phyloP scores from a whole-genome alignment of 2,888 invertebrate genomes.

The Rhagonycha lutea region DNA sequence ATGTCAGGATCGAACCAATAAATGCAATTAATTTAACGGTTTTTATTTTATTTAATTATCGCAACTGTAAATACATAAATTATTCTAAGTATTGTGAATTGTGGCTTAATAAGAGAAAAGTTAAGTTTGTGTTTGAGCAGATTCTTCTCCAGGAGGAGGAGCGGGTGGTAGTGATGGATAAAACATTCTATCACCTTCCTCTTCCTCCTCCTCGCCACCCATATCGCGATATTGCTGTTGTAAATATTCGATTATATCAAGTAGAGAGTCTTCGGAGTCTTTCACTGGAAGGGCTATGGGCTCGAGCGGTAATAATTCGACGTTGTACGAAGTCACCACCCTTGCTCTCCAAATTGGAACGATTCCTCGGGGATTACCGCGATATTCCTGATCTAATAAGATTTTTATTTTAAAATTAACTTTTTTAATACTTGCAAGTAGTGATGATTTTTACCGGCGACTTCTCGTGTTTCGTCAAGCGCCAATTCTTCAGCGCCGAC shows the following conservation, averaged over 20 bases:
- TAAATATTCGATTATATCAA: conserved; percentile 56
- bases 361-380: conserved; percentile 46
- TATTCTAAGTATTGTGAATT: not conserved
- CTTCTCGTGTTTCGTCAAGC: conserved; percentile 58
- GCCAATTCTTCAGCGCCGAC: conserved; percentile 54
- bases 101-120: not conserved
- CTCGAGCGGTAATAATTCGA: conserved; percentile 71
- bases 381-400: conserved; percentile 37
- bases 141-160: not conserved
- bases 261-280: conserved; percentile 64
- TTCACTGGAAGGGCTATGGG: conserved; percentile 68
- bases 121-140: not conserved
- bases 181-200: conserved; percentile 40
- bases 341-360: conserved; percentile 72
- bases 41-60: not conserved
- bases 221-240: conserved; percentile 56
- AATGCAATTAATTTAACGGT: not conserved
- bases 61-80: not conserved
- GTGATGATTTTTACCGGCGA: conserved; percentile 13
- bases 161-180: not conserved
- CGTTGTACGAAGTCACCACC: conserved; percentile 68
- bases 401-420: not conserved
- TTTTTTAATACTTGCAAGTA: not conserved
- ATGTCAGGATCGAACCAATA: conserved; percentile 58
- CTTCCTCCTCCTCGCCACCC: conserved; percentile 48